phyloP scores from a whole-genome alignment of 2,113 vertebrate genomes.

The Pitta sordida region DNA sequence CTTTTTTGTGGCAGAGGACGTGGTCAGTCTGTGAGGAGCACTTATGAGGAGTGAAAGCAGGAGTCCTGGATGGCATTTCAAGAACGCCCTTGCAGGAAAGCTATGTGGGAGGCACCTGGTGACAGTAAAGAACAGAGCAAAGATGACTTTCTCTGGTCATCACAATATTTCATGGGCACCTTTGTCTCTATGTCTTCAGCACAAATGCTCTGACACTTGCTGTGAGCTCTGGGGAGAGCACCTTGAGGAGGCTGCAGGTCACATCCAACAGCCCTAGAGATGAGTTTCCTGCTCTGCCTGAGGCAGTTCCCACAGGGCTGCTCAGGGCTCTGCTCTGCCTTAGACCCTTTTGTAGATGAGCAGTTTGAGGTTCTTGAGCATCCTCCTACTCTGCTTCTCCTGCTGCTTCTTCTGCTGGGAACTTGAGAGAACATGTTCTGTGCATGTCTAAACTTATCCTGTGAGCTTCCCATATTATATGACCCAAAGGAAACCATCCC shows the following conservation, averaged over 20 bases:
- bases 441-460: neutral
- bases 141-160: neutral
- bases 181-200: neutral
- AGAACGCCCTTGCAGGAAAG: neutral
- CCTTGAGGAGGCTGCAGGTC: neutral
- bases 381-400: neutral
- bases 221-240: neutral
- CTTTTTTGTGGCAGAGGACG: neutral
- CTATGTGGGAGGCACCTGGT: neutral
- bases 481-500: neutral
- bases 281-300: neutral
- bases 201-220: neutral
- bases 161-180: neutral
- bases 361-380: neutral
- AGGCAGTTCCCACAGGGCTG: neutral
- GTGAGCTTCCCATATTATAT: neutral
- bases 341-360: neutral
- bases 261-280: accelerated
- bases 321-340: neutral
- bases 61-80: neutral
- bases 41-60: neutral
- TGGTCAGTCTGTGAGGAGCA: neutral
- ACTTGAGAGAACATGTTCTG: neutral
- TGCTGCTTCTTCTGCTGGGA: neutral
- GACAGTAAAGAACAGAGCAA: neutral